phyloP scores from a whole-genome alignment of 2,888 invertebrate species.

The Agelastica alni region DNA sequence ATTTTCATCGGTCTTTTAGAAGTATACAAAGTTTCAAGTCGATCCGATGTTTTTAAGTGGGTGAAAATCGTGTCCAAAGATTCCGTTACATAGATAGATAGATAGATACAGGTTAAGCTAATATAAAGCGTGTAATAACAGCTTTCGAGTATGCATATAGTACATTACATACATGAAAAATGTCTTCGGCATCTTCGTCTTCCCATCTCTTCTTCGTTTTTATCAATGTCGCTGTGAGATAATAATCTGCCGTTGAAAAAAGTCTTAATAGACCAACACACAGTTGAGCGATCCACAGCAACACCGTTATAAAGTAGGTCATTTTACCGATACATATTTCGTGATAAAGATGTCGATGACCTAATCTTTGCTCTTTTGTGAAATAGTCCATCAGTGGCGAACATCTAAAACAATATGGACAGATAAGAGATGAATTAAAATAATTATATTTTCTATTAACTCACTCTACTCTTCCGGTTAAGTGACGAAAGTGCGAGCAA shows the following conservation, averaged over 20 bases:
- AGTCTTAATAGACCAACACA: conserved; percentile 39
- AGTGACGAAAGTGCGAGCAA: conserved; percentile 40
- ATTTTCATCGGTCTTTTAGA: too few relatives aligned
- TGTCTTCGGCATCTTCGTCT: conserved; percentile 9
- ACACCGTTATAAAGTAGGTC: conserved; percentile 30
- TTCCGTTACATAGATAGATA: too few relatives aligned
- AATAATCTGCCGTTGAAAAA: conserved; percentile 40
- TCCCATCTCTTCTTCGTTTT: background rate
- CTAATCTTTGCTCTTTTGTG: conserved; percentile 36
- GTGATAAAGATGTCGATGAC: conserved; percentile 21
- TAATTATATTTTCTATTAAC: too few relatives aligned
- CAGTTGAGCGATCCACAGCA: conserved; percentile 41
- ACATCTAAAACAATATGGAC: conserved; percentile 35
- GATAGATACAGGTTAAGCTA: too few relatives aligned
- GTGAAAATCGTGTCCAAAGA: too few relatives aligned
- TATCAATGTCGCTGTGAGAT: conserved; percentile 23
- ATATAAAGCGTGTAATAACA: too few relatives aligned
- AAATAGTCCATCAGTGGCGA: conserved; percentile 40
- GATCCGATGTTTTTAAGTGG: too few relatives aligned
- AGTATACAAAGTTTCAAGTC: too few relatives aligned
- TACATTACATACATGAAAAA: background rate
- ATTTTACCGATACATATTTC: conserved; percentile 24
- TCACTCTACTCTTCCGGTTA: conserved; percentile 40
- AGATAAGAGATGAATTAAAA: background rate
- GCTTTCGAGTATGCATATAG: too few relatives aligned